Evolutionary conservation across 2,797 vertebrate genomes (phyloP).

Genomic region (Pseudochromis fuscus): DNA sequence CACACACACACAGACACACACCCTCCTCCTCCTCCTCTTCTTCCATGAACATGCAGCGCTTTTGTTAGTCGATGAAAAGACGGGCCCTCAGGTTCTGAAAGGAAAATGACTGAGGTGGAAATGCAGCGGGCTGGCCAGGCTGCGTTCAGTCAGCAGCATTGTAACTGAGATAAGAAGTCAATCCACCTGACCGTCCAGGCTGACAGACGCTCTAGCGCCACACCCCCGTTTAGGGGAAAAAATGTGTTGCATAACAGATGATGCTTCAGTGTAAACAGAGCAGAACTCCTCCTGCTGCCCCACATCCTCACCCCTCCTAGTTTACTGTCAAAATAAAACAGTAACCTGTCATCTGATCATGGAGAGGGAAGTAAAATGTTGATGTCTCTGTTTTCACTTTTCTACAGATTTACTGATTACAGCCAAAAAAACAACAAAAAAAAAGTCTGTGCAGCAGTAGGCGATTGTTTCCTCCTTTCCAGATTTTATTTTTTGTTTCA

Average conservation of each 20-base stretch:
- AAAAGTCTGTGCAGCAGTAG: background rate
- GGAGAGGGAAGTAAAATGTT: constrained; percentile 18
- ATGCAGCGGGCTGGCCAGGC: constrained; percentile 22
- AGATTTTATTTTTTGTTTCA: constrained; percentile 14
- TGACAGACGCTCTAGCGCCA: constrained; percentile 28
- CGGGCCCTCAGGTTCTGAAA: constrained; percentile 58
- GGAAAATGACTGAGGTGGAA: constrained; percentile 65
- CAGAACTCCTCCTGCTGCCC: constrained; percentile 48
- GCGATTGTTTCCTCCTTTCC: background rate
- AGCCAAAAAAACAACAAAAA: background rate
- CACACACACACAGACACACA: constrained; percentile 12
- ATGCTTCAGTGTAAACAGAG: constrained; percentile 69
- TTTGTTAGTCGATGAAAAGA: constrained; percentile 72
- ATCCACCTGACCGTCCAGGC: constrained; percentile 50
- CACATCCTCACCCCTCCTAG: constrained; percentile 45
- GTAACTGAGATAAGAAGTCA: constrained; percentile 56
- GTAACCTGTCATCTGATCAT: constrained; percentile 46
- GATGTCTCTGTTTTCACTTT: constrained; percentile 39
- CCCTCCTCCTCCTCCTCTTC: constrained; percentile 19
- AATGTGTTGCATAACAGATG: constrained; percentile 72
- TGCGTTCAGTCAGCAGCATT: constrained; percentile 14
- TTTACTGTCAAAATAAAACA: constrained; percentile 53
- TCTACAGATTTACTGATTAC: constrained; percentile 33
- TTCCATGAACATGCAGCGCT: constrained; percentile 36
- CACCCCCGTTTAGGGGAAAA: constrained; percentile 33